Evolutionary conservation across 1,140 invertebrate species (phyloP).

Genomic region (Paramacrobiotus metropolitanus): DNA sequence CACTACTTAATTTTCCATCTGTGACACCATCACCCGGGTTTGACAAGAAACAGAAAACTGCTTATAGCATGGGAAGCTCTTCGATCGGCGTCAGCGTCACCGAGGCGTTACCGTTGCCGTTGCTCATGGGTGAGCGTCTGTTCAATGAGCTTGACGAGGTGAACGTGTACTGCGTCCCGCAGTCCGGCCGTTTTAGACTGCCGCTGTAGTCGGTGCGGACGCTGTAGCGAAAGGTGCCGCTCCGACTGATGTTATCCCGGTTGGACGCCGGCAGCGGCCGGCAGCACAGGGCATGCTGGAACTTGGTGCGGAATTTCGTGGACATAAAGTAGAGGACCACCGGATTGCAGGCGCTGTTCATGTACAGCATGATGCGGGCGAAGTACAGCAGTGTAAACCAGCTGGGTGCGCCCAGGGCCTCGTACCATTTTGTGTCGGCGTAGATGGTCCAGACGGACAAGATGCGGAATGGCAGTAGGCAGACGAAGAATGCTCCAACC

Average conservation of each 20-base stretch:
- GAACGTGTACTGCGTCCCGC: not conserved
- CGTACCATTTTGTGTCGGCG: constrained; percentile 36
- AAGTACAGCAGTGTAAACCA: constrained; percentile 67
- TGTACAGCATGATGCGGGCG: constrained; percentile 57
- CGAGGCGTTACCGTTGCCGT: not conserved
- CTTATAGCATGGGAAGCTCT: not conserved
- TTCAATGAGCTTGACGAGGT: too few relatives aligned
- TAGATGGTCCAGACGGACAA: constrained; percentile 61
- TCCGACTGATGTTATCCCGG: not conserved
- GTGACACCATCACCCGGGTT: too few relatives aligned
- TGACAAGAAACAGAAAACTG: too few relatives aligned
- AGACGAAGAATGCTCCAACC: constrained; percentile 63
- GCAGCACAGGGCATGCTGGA: not conserved
- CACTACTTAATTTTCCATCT: too few relatives aligned
- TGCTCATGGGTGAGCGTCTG: not conserved
- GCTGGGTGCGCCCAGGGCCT: constrained; percentile 40
- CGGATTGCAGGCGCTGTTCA: constrained; percentile 69
- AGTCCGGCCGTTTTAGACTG: not conserved
- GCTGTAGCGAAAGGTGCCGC: not conserved
- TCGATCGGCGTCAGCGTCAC: not conserved
- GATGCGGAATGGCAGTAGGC: constrained; percentile 58
- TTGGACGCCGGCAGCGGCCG: not conserved
- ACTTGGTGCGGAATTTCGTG: constrained; percentile 45
- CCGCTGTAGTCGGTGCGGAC: not conserved
- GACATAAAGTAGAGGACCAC: constrained; percentile 61